Evolutionary conservation across 2,888 invertebrate species (phyloP), one percentile per base, ranked within the genome.

Genomic region (Periphyllus acericola): DNA sequence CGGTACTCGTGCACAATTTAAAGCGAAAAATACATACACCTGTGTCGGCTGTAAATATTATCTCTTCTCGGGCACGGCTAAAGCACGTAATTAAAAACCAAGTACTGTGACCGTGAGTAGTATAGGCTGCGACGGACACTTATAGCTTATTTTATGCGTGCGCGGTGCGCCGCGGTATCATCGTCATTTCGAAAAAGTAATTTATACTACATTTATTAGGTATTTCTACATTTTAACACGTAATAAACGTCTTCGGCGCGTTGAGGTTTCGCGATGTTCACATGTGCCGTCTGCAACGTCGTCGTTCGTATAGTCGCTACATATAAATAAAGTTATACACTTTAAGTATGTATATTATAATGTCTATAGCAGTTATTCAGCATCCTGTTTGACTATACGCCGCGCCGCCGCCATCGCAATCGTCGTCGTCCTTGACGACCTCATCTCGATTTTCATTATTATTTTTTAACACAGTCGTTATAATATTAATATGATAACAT

Each of bases 401-500:
- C n/a, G n/a, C n/a, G n/a, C 4, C 11, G 55, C 2, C 34, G 25
- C 17, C 74, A 25, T 17, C 34, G 34, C 6, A 6, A 36, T 14
- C 34, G 74, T 14, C 34, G 74, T 40, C 25, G 74, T 74, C 74
- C 74, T 74, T 74, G 75, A 40, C 75, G 75, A 40, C 46, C 46
- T 46, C 40, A 40, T 75, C 75, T 40, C 46, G n/a, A 36, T 40
- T 40, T 75, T n/a, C 6, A 17, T 75, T 11, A 46, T 75, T 71
- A 71, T 71, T 71, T 14, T 32, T 4, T 29, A 6, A 60, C 9
- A 68, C 68, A 32, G 14, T 14, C 32, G 0, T 71, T 71, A 17
- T 71, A 29, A 71, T 32, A 25, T 25, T 5, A 14, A 29, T 11
- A 68, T n/a, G 29, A 71, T 71, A 68, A 29, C 11, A 71, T 29